phyloP scores from a whole-genome alignment of 2,888 invertebrate genomes.

The Scrobipalpa atriplicella region DNA sequence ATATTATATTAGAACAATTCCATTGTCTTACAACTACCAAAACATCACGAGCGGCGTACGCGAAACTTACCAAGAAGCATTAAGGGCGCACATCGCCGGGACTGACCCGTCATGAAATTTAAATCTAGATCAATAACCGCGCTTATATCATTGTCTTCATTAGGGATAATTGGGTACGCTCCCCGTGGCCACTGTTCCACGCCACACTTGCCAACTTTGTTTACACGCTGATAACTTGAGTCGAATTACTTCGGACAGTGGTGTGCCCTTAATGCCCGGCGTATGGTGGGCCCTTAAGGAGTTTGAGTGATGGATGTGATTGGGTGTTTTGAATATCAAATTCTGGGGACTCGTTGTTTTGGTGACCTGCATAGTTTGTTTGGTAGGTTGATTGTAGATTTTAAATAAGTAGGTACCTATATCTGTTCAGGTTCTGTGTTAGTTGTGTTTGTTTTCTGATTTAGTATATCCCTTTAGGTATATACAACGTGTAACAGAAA shows the following conservation, averaged over 20 bases:
- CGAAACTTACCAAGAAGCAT: constrained; percentile 78
- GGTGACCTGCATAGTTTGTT: neutral
- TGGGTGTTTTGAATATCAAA: constrained; percentile 8
- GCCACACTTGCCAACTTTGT: constrained; percentile 45
- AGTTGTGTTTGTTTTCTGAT: too few species aligned
- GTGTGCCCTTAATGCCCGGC: constrained; percentile 41
- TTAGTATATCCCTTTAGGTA: too few species aligned
- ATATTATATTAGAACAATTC: neutral
- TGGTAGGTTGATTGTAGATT: neutral
- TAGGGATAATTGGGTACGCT: constrained; percentile 83
- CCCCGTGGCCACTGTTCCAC: constrained; percentile 60
- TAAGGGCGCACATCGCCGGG: constrained; percentile 80
- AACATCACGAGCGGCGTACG: constrained; percentile 40
- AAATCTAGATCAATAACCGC: constrained; percentile 83
- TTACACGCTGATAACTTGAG: constrained; percentile 79
- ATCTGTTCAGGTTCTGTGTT: too few species aligned
- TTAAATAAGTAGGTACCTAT: too few species aligned
- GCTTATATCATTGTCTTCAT: constrained; percentile 84
- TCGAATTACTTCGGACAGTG: constrained; percentile 76
- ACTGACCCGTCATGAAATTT: constrained; percentile 83
- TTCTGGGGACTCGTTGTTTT: neutral
- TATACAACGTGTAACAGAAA: too few species aligned
- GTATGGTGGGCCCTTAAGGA: constrained; percentile 16
- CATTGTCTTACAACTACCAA: constrained; percentile 56
- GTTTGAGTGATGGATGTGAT: constrained; percentile 17